A percentile compares a stretch with the other conserved stretches of the same genome.
phyloP scores from a whole-genome alignment of 2,113 vertebrate species.

The Notiomystis cincta region DNA sequence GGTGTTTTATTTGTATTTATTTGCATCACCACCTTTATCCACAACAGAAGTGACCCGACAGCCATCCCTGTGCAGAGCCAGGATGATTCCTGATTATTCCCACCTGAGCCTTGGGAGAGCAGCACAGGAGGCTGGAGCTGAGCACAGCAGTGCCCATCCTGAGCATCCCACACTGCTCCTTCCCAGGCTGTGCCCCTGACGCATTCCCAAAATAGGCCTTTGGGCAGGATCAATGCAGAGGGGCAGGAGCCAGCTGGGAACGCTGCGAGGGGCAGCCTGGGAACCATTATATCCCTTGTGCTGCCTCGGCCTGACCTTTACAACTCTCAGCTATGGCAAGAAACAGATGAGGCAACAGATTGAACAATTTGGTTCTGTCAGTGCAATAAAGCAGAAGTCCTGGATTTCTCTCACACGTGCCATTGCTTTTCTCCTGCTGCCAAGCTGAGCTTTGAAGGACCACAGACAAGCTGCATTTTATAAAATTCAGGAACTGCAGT shows the following conservation, averaged over 20 bases:
- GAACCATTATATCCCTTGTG: conserved; percentile 33
- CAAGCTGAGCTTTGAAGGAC: conserved; percentile 37
- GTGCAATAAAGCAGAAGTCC: conserved; percentile 70
- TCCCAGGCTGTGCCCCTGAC: neutral
- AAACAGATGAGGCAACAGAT: conserved; percentile 67
- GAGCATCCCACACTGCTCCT: neutral
- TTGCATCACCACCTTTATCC: neutral
- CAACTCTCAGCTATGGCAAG: conserved; percentile 54
- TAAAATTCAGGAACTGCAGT: neutral
- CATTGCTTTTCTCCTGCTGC: conserved; percentile 39
- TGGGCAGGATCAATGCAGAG: conserved; percentile 5
- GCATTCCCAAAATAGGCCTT: conserved; percentile 38
- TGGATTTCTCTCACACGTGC: conserved; percentile 55
- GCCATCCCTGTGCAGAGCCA: no score
- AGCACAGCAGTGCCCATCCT: rapidly evolving
- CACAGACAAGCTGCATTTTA: neutral
- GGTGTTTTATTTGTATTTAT: neutral
- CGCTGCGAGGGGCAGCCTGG: conserved; percentile 29
- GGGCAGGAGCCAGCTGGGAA: conserved; percentile 41
- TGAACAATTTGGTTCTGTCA: conserved; percentile 66
- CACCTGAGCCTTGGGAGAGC: neutral
- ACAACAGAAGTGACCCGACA: neutral
- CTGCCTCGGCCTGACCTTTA: conserved; percentile 57
- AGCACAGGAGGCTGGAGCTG: neutral
- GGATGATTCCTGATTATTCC: no score